Evolutionary conservation across 2,888 invertebrate species (phyloP).

Genomic region (Limnephilus rhombicus): DNA sequence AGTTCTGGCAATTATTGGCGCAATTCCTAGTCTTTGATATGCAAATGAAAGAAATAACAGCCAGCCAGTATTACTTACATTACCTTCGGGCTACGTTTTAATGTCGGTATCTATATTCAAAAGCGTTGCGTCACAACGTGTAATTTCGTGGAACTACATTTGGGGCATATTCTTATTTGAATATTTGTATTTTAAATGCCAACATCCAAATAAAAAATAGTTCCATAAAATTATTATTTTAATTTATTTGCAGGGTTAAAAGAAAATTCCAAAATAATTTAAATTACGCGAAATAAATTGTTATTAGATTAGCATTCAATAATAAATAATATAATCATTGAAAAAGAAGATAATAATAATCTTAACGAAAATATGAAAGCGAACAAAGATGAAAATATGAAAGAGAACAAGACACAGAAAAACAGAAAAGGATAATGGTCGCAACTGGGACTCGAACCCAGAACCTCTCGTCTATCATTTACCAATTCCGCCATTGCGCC

Average conservation of each 20-base stretch:
- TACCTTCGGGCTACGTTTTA: constrained; percentile 24
- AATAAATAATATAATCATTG: too few species aligned
- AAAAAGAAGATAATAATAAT: too few species aligned
- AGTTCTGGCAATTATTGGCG: background rate
- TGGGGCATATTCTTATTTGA: background rate
- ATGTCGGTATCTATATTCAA: background rate
- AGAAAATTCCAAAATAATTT: background rate
- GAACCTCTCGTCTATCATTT: too few species aligned
- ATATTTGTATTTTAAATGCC: background rate
- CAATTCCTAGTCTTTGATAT: constrained; percentile 16
- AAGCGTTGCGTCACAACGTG: background rate
- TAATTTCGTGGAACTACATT: constrained; percentile 9
- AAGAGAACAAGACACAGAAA: too few species aligned
- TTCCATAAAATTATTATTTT: background rate
- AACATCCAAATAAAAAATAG: background rate
- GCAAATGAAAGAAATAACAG: constrained; percentile 22
- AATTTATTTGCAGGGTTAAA: background rate
- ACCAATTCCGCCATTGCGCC: too few species aligned
- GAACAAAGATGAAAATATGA: too few species aligned
- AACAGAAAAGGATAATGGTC: too few species aligned
- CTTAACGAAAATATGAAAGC: too few species aligned
- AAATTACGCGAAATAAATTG: background rate
- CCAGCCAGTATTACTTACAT: background rate
- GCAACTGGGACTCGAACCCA: too few species aligned
- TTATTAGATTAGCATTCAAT: background rate